Evolutionary conservation across 2,797 vertebrate species (phyloP).

Genomic region (Poeciliopsis paucimaculata): DNA sequence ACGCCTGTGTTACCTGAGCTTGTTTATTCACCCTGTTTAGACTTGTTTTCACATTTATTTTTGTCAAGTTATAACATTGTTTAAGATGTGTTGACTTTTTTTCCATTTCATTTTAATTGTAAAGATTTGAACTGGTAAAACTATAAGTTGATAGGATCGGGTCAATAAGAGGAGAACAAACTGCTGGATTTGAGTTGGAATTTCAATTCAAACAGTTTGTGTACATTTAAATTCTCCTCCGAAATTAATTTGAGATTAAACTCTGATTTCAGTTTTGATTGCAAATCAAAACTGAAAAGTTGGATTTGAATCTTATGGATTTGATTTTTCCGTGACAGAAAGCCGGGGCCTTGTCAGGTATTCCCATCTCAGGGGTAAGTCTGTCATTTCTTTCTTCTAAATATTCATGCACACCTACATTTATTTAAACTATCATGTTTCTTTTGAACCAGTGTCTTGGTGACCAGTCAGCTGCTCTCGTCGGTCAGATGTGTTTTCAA

Average conservation of each 20-base stretch:
- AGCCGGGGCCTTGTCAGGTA: constrained; percentile 91
- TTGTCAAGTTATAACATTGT: background rate
- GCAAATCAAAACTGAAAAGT: background rate
- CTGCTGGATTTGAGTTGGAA: background rate
- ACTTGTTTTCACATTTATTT: background rate
- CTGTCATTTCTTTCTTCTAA: accelerated
- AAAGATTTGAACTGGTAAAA: background rate
- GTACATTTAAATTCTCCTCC: background rate
- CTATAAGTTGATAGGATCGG: background rate
- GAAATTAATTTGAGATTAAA: background rate
- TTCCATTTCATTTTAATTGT: background rate
- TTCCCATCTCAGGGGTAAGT: constrained; percentile 98
- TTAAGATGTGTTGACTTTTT: background rate
- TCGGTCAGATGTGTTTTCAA: constrained; percentile 98
- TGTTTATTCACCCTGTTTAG: background rate
- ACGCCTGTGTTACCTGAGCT: background rate
- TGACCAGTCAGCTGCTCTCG: constrained; percentile 97
- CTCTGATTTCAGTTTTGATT: background rate
- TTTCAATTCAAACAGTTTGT: background rate
- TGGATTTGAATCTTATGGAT: background rate
- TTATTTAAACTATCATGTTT: too few species aligned
- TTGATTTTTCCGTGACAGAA: constrained; percentile 78
- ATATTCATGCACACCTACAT: background rate
- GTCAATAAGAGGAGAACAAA: background rate
- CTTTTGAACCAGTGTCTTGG: constrained; percentile 88